Evolutionary conservation across 2,113 vertebrate genomes (phyloP).

Genomic region (Heterotis niloticus): DNA sequence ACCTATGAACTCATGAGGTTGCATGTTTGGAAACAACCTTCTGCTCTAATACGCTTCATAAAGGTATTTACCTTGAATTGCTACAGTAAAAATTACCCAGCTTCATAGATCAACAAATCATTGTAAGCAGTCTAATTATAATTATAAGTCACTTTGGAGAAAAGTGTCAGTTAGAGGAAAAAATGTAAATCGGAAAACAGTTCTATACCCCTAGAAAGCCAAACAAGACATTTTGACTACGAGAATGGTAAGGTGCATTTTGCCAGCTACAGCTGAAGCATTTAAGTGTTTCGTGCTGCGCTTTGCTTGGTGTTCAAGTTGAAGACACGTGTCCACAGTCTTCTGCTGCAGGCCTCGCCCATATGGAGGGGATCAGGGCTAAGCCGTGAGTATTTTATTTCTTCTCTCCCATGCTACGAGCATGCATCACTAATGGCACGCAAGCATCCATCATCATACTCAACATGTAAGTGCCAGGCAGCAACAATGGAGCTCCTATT

Average conservation of each 20-base stretch:
- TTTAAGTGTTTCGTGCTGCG: not conserved
- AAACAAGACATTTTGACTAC: not conserved
- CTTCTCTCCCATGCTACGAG: constrained; percentile 58
- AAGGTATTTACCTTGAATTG: too few species aligned
- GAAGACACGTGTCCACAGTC: not conserved
- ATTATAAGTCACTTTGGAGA: too few species aligned
- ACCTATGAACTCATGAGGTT: too few species aligned
- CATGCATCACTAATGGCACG: constrained; percentile 59
- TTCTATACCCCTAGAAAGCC: not conserved
- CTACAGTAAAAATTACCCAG: too few species aligned
- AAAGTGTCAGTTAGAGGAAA: too few species aligned
- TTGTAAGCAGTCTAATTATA: too few species aligned
- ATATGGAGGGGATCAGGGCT: constrained; percentile 51
- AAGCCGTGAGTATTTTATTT: constrained; percentile 54
- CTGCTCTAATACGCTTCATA: too few species aligned
- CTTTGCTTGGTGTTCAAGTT: not conserved
- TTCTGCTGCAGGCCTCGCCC: constrained; percentile 6
- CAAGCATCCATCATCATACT: constrained; percentile 60
- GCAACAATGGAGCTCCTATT: constrained; percentile 53
- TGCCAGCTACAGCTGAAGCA: not conserved
- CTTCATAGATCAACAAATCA: too few species aligned
- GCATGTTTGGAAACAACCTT: too few species aligned
- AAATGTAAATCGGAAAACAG: not conserved
- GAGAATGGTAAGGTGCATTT: not conserved
- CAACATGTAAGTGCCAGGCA: constrained; percentile 12